Evolutionary conservation across 2,797 vertebrate species (phyloP).

Genomic region (Anisognathus igniventris): DNA sequence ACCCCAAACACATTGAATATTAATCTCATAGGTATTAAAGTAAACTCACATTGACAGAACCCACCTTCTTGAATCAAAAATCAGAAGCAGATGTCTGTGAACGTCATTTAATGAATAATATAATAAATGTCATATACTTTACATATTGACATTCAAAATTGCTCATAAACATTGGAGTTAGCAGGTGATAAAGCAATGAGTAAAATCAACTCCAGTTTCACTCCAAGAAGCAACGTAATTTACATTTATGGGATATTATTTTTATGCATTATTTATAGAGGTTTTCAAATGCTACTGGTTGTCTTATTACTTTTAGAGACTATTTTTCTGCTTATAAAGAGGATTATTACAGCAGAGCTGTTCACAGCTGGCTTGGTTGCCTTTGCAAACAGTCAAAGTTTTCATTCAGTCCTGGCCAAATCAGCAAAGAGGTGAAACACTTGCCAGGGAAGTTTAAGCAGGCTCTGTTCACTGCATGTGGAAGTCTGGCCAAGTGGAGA

Average conservation of each 20-base stretch:
- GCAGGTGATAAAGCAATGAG: background rate
- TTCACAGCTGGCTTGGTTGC: background rate
- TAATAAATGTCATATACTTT: background rate
- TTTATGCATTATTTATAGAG: background rate
- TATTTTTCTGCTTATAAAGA: conserved; percentile 5
- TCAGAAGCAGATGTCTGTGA: background rate
- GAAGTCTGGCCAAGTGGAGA: background rate
- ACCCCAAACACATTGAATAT: background rate
- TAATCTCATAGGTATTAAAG: background rate
- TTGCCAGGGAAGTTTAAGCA: background rate
- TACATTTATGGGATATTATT: background rate
- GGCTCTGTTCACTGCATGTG: too few species aligned
- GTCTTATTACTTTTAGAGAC: conserved; percentile 1
- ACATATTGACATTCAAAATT: conserved; percentile 23
- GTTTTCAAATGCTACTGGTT: background rate
- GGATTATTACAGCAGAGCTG: background rate
- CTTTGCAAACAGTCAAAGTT: background rate
- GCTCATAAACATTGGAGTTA: background rate
- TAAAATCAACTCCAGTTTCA: conserved; percentile 8
- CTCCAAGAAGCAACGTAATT: background rate
- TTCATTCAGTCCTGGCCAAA: background rate
- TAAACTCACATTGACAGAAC: background rate
- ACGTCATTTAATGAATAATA: conserved; percentile 1
- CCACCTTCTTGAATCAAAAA: conserved; percentile 2
- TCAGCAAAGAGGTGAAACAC: background rate